Base-by-base conservation (phyloP, 2,113 vertebrate species). In the Labrus mixtus region DNA sequence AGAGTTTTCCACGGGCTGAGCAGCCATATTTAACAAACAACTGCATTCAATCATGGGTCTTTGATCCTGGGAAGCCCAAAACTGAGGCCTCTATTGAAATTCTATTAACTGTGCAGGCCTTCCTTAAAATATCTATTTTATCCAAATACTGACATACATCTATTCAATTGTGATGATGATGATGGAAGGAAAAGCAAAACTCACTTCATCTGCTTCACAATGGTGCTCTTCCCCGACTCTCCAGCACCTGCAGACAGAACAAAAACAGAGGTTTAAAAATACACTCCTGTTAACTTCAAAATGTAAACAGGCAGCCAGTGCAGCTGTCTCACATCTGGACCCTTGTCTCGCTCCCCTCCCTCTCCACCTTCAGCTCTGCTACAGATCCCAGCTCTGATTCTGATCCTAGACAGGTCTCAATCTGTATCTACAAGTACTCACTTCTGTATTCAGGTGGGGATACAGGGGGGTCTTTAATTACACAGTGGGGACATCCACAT, bases 181-280 rank as follows among this genome's bases (percentile, higher is more conserved):
- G 53, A 70, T 29, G 63, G 51, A 68, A 87, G 85, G 85, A 89
- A 89, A 75, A 84, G 71, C 15, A 66, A 85, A 85, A 95, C 97
- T 97, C 90, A 98, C 97, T 98, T 98, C 97, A 98, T 98, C 93
- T 98, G 97, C 94, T 98, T 98, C 89, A 98, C 97, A 0, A 98
- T 98, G 91, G 97, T 98, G 93, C 97, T 98, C 95, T 98, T 98
- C 76, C 97, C 97, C 0, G 97, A 98, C 87, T 98, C 97, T 0
- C 97, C 97, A 0, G 97, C 97, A 95, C 97, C 97, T 98, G 93
- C 1, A n/a, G 82, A 90, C 67, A 84, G 88, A 92, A 87, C 86
- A 95, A 94, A 61, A 95, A 91, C 84, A 92, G 60, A 76, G 75
- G 90, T 92, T 33, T 93, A 93, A 92, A 94, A 93, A 94, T 92